Conservation (phyloP, 92 coral and sea anemone genomes). For the Pocillopora meandrina region DNA sequence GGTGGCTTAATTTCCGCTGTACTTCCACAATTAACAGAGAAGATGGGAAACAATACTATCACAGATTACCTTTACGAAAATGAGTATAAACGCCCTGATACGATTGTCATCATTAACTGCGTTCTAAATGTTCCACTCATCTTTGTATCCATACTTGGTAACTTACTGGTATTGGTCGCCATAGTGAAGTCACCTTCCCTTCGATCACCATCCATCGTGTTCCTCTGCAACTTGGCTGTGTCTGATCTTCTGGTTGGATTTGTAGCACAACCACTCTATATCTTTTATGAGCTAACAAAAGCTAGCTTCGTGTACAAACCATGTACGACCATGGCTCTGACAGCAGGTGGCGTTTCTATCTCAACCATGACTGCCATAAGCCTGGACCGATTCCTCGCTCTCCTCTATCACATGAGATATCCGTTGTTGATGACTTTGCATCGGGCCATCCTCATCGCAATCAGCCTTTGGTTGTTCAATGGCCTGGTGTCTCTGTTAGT, state of each 20-base stretch:
- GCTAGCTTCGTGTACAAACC: background rate
- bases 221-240: conserved; percentile 1
- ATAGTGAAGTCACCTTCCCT: background rate
- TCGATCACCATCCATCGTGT: background rate
- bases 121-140: background rate
- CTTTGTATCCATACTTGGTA: background rate
- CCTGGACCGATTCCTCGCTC: background rate
- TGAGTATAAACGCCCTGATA: background rate
- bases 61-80: background rate
- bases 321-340: background rate
- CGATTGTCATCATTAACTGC: conserved; percentile 5
- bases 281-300: background rate
- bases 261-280: background rate
- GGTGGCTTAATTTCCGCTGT: no score
- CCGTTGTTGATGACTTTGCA: background rate
- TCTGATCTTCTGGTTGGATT: conserved; percentile 1
- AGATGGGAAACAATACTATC: background rate
- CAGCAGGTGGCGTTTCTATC: background rate
- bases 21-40: background rate
- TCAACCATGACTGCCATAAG: background rate
- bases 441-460: background rate
- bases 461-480: background rate
- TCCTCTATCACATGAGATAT: background rate
- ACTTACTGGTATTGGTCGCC: background rate
- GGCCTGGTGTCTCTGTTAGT: background rate